Conservation (phyloP, 2,797 vertebrate genomes). For the Lepilemur septentrionalis region DNA sequence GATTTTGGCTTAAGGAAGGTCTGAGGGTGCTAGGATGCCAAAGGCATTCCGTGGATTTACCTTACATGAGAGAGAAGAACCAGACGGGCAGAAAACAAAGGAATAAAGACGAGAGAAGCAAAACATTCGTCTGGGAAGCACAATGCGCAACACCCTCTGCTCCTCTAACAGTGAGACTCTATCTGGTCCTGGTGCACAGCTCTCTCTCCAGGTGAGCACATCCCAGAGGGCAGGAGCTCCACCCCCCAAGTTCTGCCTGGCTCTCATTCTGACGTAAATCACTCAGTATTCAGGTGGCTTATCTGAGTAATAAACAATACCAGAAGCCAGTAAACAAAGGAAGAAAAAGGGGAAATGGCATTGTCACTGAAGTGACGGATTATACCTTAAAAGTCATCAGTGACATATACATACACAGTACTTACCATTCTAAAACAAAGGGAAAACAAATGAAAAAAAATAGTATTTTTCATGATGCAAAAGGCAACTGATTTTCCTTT, state of each 20-base stretch:
- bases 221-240: background rate
- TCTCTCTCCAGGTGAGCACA: background rate
- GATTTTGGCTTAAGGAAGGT: background rate
- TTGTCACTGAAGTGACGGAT: background rate
- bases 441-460: background rate
- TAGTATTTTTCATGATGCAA: background rate
- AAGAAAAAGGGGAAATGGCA: background rate
- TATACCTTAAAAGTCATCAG: background rate
- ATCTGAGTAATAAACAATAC: conserved; percentile 1
- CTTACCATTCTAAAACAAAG: background rate
- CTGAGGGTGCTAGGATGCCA: background rate
- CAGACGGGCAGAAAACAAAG: background rate
- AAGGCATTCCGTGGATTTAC: background rate
- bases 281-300: background rate
- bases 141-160: background rate
- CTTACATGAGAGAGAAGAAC: background rate
- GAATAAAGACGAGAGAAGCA: background rate
- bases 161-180: background rate
- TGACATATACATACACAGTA: background rate
- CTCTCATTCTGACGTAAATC: conserved; percentile 47
- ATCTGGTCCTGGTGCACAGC: background rate
- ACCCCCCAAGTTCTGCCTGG: conserved; percentile 20
- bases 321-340: background rate
- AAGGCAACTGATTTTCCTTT: conserved; percentile 3
- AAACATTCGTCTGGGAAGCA: background rate